Conservation (phyloP, 2,888 invertebrate species). For the Sinelater perroti region DNA sequence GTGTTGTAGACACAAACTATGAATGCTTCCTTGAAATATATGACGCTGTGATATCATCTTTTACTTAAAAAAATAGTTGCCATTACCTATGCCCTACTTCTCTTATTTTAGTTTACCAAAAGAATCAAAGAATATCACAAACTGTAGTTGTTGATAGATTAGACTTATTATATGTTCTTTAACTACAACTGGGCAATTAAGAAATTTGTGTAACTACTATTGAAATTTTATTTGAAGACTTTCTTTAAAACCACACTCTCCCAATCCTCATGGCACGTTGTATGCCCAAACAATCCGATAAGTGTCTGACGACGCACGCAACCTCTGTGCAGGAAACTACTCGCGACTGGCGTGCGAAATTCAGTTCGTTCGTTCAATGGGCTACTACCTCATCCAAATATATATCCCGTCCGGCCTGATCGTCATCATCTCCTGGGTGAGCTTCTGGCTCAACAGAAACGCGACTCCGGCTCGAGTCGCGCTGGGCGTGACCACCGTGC, state of each 20-base stretch:
- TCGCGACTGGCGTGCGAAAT: conserved; percentile 95
- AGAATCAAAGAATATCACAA: too few relatives aligned
- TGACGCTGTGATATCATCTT: too few relatives aligned
- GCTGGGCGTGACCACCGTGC: conserved; percentile 93
- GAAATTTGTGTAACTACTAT: too few relatives aligned
- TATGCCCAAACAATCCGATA: background rate
- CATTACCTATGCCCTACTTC: too few relatives aligned
- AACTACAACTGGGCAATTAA: too few relatives aligned
- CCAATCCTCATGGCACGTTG: conserved; percentile 18
- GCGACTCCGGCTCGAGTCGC: conserved; percentile 94
- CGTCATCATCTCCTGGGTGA: conserved; percentile 97
- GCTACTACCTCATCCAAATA: conserved; percentile 98
- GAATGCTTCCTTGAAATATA: too few relatives aligned
- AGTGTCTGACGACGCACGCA: background rate
- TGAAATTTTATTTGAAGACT: too few relatives aligned
- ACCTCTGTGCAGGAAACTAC: conserved; percentile 81
- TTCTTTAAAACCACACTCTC: conserved; percentile 11
- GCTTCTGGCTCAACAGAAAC: conserved; percentile 95
- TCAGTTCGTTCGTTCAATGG: conserved; percentile 97
- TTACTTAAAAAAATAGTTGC: too few relatives aligned
- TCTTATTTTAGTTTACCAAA: too few relatives aligned
- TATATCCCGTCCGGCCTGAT: conserved; percentile 97
- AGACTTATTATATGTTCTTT: too few relatives aligned
- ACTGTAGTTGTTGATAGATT: too few relatives aligned
- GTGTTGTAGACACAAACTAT: too few relatives aligned